A percentile compares a stretch with the other conserved stretches of the same genome.
These are phyloP conservation scores for Oostethus manadensis DNA, from an alignment of 2,113 vertebrate species.

Conservation along the genomic window DNA sequence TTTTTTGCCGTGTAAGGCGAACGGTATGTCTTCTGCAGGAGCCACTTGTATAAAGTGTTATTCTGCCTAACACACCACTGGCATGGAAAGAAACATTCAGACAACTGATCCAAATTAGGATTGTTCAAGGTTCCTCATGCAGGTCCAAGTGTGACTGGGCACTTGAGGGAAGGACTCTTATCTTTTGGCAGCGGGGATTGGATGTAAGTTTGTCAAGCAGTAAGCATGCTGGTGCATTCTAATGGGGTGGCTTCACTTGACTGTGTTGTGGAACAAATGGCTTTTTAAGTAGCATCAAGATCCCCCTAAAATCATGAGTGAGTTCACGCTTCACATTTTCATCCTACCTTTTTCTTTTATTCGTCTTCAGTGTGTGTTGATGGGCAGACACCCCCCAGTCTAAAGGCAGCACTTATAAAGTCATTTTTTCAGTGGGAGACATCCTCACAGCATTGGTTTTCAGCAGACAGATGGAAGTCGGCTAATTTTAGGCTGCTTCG, in stretches of 20 bases:
- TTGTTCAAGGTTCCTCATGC: background rate
- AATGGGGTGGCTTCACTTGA: slow-evolving; percentile 22
- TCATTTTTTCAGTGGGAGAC: slow-evolving; percentile 12
- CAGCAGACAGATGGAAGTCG: slow-evolving; percentile 52
- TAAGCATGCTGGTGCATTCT: slow-evolving; percentile 19
- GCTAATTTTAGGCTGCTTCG: slow-evolving; percentile 56
- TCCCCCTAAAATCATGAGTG: background rate
- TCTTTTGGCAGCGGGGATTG: slow-evolving; percentile 11
- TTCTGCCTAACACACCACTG: too few relatives aligned
- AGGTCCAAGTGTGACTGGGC: background rate
- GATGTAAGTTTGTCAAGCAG: slow-evolving; percentile 32
- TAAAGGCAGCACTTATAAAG: slow-evolving; percentile 40
- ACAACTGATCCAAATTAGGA: background rate
- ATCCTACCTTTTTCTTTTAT: slow-evolving; percentile 35
- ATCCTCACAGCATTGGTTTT: slow-evolving; percentile 27
- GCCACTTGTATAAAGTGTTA: too few relatives aligned
- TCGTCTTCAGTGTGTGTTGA: slow-evolving; percentile 48
- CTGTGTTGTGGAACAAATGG: slow-evolving; percentile 40
- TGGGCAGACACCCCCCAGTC: slow-evolving; percentile 46
- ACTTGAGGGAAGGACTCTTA: background rate
- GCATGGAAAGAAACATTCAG: too few relatives aligned
- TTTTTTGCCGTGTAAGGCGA: too few relatives aligned
- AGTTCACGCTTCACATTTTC: slow-evolving; percentile 13
- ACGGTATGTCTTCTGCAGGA: too few relatives aligned
- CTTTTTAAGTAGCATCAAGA: slow-evolving; percentile 44